phyloP scores from a whole-genome alignment of 1,140 invertebrate species.

The Procambarus virginalis region DNA sequence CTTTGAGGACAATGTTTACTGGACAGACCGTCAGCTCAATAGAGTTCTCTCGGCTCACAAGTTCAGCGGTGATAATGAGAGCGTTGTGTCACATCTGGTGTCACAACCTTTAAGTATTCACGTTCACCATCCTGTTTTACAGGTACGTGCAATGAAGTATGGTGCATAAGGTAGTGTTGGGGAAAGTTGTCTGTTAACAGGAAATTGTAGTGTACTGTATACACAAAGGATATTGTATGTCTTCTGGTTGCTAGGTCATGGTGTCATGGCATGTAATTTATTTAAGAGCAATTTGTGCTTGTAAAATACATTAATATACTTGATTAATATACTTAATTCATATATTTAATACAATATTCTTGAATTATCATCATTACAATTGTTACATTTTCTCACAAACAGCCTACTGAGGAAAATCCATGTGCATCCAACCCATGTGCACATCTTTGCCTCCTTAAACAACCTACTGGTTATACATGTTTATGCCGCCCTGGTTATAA shows the following conservation, averaged over 20 bases:
- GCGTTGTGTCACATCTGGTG: conserved; percentile 94
- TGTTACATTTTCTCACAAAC: conserved; percentile 11
- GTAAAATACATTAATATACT: too few species aligned
- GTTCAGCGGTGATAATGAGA: conserved; percentile 91
- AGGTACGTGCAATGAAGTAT: conserved; percentile 78
- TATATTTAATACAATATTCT: too few species aligned
- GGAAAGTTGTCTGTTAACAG: background rate
- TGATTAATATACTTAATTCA: too few species aligned
- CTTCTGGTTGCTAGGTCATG: too few species aligned
- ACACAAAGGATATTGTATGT: too few species aligned
- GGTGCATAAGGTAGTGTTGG: background rate
- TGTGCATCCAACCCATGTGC: conserved; percentile 80
- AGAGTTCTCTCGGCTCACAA: conserved; percentile 85
- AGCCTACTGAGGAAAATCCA: conserved; percentile 63
- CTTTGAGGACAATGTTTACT: conserved; percentile 90
- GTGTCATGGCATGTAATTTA: too few species aligned
- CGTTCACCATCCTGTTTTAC: conserved; percentile 94
- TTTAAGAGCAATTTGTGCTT: too few species aligned
- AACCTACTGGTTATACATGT: conserved; percentile 85
- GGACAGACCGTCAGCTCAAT: conserved; percentile 96
- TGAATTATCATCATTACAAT: too few species aligned
- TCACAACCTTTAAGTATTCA: conserved; percentile 95
- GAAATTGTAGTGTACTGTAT: too few species aligned
- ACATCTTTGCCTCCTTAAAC: conserved; percentile 93
- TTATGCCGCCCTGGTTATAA: conserved; percentile 93